These are phyloP conservation scores for Ceratina japonica DNA, from an alignment of 1,140 invertebrate genomes.

Conservation along the genomic window DNA sequence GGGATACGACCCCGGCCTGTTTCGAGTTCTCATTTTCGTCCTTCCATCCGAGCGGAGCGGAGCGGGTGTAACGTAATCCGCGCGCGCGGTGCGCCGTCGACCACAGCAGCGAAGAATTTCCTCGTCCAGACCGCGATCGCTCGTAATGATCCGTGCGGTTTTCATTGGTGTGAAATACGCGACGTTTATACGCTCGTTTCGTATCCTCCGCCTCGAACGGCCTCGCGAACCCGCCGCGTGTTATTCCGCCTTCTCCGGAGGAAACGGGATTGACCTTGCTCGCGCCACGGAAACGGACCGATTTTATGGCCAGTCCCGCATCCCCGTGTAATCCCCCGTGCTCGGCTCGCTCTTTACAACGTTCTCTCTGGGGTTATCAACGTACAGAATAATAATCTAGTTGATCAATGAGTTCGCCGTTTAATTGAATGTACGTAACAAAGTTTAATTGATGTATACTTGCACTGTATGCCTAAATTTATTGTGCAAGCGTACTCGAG, in stretches of 20 bases:
- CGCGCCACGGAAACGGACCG: conserved; percentile 49
- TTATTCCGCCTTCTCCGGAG: conserved; percentile 30
- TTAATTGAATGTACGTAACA: no score
- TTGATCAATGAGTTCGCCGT: no score
- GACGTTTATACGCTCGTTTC: conserved; percentile 66
- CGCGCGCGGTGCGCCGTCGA: conserved; percentile 27
- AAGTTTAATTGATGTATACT: no score
- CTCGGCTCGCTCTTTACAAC: neutral
- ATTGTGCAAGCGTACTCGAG: no score
- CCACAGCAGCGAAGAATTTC: conserved; percentile 62
- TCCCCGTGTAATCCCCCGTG: no score
- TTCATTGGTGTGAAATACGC: conserved; percentile 68
- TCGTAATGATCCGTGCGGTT: conserved; percentile 68
- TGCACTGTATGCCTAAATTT: no score
- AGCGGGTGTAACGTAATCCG: conserved; percentile 8
- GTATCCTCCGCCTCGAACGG: conserved; percentile 36
- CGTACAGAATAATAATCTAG: no score
- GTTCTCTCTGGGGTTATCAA: no score
- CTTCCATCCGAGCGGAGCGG: neutral
- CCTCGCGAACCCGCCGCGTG: conserved; percentile 38
- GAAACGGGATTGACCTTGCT: conserved; percentile 49
- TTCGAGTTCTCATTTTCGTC: conserved; percentile 21
- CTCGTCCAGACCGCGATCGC: conserved; percentile 57
- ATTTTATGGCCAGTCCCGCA: conserved; percentile 26
- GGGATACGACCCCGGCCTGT: no score